A percentile compares a stretch with the other conserved stretches of the same genome.
phyloP scores from a whole-genome alignment of 2,797 vertebrate genomes.

The Oophaga sylvatica region DNA sequence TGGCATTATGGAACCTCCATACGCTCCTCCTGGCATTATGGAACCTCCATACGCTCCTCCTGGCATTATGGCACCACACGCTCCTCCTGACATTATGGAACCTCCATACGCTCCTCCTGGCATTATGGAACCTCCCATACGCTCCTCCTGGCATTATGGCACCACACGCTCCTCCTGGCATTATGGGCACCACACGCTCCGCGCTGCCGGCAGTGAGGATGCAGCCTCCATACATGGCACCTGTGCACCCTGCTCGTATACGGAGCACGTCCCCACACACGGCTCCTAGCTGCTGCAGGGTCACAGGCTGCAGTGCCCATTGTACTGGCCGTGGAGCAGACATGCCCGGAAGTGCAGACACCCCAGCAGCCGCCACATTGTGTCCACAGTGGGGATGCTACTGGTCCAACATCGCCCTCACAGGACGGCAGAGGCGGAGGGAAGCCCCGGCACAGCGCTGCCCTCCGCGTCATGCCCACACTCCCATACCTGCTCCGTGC shows the following conservation, averaged over 20 bases:
- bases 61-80: too few relatives aligned
- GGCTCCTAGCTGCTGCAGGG: neutral
- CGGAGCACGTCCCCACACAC: too few relatives aligned
- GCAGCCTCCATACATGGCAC: neutral
- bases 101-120: too few relatives aligned
- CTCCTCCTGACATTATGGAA: too few relatives aligned
- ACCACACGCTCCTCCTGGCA: too few relatives aligned
- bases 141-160: too few relatives aligned
- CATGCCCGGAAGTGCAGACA: conserved; percentile 12
- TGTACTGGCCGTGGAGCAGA: neutral
- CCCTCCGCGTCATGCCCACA: conserved; percentile 22
- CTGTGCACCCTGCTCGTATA: neutral
- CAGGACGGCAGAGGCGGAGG: too few relatives aligned
- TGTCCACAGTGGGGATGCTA: neutral
- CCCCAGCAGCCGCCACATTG: neutral
- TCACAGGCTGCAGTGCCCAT: neutral
- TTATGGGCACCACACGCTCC: too few relatives aligned
- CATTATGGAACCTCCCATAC: too few relatives aligned
- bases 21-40: too few relatives aligned
- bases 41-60: too few relatives aligned
- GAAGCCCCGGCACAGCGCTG: neutral
- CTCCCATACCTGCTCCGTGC: conserved; percentile 37
- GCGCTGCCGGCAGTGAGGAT: neutral
- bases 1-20: too few relatives aligned
- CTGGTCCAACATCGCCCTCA: neutral